Conservation (phyloP, 2,797 vertebrate genomes). For the Cetoscarus ocellatus region DNA sequence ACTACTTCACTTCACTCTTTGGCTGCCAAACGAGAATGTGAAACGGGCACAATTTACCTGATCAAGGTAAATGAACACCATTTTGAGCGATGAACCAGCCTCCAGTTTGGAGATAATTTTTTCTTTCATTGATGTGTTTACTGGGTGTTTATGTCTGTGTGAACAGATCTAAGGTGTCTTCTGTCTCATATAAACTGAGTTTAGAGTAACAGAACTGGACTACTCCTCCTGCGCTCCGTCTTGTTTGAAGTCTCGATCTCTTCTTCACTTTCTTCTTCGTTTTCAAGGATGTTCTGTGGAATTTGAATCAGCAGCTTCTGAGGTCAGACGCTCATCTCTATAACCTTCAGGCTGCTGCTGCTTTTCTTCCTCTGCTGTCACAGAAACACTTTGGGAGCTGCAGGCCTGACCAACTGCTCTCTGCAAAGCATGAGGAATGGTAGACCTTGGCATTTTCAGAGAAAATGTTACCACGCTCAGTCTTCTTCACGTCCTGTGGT, state of each 20-base stretch:
- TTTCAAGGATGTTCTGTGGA: conserved; percentile 8
- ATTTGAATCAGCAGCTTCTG: conserved; percentile 31
- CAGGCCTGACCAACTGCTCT: conserved; percentile 16
- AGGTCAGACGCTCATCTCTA: conserved; percentile 7
- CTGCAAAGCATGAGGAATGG: conserved; percentile 13
- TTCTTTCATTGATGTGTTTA: too few species aligned
- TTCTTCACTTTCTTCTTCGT: background rate
- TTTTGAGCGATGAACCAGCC: too few species aligned
- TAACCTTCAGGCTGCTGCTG: conserved; percentile 40
- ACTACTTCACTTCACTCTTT: too few species aligned
- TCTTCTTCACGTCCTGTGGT: background rate
- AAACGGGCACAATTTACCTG: too few species aligned
- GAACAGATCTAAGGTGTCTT: background rate
- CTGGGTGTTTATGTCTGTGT: too few species aligned
- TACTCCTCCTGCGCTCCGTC: background rate
- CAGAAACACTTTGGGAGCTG: conserved; percentile 19
- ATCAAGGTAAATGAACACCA: too few species aligned
- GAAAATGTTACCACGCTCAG: conserved; percentile 35
- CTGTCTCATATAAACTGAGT: background rate
- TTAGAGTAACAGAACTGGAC: background rate
- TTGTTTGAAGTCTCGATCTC: background rate
- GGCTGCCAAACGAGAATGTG: too few species aligned
- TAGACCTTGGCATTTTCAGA: conserved; percentile 40
- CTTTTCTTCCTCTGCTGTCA: conserved; percentile 3
- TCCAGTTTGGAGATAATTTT: too few species aligned